Base-by-base conservation (phyloP, 2,113 vertebrate genomes). In the human (Homo sapiens) region DNA sequence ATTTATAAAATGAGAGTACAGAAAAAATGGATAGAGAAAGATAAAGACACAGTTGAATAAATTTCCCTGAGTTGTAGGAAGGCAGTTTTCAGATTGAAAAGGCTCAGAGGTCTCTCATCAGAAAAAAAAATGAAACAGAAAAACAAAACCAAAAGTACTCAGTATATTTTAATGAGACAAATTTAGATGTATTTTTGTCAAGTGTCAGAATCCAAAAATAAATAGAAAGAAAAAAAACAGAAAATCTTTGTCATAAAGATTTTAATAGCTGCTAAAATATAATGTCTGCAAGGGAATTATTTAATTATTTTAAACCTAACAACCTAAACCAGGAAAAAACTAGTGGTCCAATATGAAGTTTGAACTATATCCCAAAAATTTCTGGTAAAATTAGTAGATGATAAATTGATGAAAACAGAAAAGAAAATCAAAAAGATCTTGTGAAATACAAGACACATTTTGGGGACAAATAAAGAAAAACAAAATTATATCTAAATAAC, bases 271-370 rank as follows among this genome's bases (percentile, higher is more conserved):
- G 43, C 11, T 87, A 83, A 82, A 84, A 68, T 30, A 66, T 11
- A 70, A 68, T 30, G 11, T 2, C 8, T 45, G 9, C 18, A 81
- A 61, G 22, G 20, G 59, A 92, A 94, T 68, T 45, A 59, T 61
- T 83, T 52, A 94, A 94, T 68, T 45, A 59, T 72, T 83, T 61
- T 92, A 59, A 96, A 94, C 4, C 10, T 89, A 45, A 70, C 8
- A 78, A 22, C 48, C 1, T 70, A 30, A 83, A 16, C 25, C 59
- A 88, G 22, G 61, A 18, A 61, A 83, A 83, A 70, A 59, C 35
- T 52, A 70, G 3, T 35, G 38, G n/a, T 83, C 3, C 16, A 83
- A 14, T 40, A 73, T 48, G 40, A 83, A 57, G 1, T 57, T 6
- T 22, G 75, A 96, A 75, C 45, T 45, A 40, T 20, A 48, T 11